Evolutionary conservation across 1,140 invertebrate species (phyloP).

Genomic region (Brachionus paranguensis): DNA sequence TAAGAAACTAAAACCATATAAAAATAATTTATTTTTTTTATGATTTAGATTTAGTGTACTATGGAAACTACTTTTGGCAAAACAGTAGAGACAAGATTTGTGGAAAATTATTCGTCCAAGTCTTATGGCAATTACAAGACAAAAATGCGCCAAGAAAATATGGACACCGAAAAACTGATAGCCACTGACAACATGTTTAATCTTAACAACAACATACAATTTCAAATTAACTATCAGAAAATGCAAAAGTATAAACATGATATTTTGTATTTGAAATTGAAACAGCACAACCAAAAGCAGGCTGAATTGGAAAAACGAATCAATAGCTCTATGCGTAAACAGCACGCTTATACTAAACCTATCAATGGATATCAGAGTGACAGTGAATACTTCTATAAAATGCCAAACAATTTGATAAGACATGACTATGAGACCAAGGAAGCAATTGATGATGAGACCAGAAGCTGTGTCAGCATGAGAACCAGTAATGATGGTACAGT

Average conservation of each 20-base stretch:
- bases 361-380: conserved; percentile 6
- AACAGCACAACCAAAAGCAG: background rate
- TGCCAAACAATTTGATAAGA: background rate
- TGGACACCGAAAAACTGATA: background rate
- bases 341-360: background rate
- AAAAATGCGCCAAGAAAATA: background rate
- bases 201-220: background rate
- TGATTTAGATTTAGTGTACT: background rate
- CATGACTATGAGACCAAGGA: background rate
- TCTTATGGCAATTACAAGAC: background rate
- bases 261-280: background rate
- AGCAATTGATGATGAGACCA: background rate
- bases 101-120: background rate
- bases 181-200: conserved; percentile 6
- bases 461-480: background rate
- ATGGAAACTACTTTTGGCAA: conserved; percentile 23
- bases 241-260: conserved; percentile 13
- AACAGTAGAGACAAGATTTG: background rate
- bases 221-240: background rate
- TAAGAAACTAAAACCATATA: background rate
- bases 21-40: background rate
- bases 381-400: background rate
- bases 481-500: background rate
- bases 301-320: background rate
- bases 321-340: background rate